Base-by-base conservation (phyloP, 2,888 invertebrate genomes). In the Dicyrtoma fusca region DNA sequence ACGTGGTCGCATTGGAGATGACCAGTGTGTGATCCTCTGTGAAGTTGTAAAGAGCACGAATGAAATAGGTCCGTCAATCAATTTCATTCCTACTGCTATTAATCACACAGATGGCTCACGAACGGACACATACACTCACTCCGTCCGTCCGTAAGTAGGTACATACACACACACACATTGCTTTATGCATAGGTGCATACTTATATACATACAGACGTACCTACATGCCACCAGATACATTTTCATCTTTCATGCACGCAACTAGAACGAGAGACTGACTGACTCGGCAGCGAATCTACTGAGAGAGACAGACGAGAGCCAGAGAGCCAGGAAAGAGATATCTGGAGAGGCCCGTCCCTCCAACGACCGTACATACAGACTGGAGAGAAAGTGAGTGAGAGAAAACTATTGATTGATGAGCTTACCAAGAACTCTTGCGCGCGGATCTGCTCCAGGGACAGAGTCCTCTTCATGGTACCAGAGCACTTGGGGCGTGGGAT, bases 381-480 rank as follows among this genome's bases (percentile, higher is more conserved):
- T n/a, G 23, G n/a, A 57, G 25, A 64, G 64, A 47, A 25, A 47
- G 23, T 19, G 47, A 49, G 64, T 45, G 45, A 62, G 44, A 19
- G 64, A 69, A 66, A 69, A 69, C 69, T 61, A 69, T 69, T 69
- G 69, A 69, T 69, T 69, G 61, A 69, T 69, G 69, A 69, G 69
- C 69, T 69, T 62, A 71, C 71, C 71, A 55, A 71, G 53, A 72
- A 53, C 61, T 66, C 66, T 55, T 72, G 69, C 69, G 69, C 69
- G 69, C 17, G 69, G 61, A 53, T 69, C 63, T 57, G 53, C 57
- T 57, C 63, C 66, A 34, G 66, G 61, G 49, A 75, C 49, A 26
- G 64, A 85, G 42, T 84, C 83, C 59, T 89, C 88, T 82, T 95
- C 90, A 84, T 92, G 94, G 83, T 88, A 91, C 95, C 95, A 96